Evolutionary conservation across 2,797 vertebrate genomes (phyloP), one percentile per base, ranked within the genome.

Genomic region (Tadarida brasiliensis): DNA sequence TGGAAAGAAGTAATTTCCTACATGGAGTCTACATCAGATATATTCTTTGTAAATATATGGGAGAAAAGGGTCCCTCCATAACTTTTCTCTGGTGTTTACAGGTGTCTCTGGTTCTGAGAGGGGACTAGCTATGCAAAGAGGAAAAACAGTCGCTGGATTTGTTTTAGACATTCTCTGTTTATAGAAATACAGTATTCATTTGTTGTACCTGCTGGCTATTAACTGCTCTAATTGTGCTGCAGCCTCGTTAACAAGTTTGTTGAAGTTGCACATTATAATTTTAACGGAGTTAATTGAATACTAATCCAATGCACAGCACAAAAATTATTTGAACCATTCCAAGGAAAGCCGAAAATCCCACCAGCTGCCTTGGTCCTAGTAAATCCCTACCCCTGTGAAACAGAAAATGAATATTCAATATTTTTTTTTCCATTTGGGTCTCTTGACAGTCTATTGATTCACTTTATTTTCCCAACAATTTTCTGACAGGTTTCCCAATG

Each of bases 391-490:
- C 81, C 97, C 97, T 98, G 98, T 98, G 98, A 98, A 99, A 98
- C 96, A 98, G 98, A 98, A 98, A 98, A 99, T 99, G 98, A 99
- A 98, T 99, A 99, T 98, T 99, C 98, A 98, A 94, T 98, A 94
- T 33, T 33, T 98, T 97, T 77, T 51, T 98, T 98, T 97, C 96
- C 96, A 96, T 98, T 98, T 98, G 96, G 97, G 95, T 97, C 98
- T 98, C 98, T 97, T 98, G 98, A 97, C 98, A 96, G 97, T 82
- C 98, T 99, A 99, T 99, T 97, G 98, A 99, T 99, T 99, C 96
- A 96, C 98, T 98, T 99, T 97, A 98, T 99, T 99, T 98, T 98
- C 98, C 98, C 98, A 99, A 99, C 98, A 98, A 99, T 98, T 98
- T 98, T 98, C 98, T 98, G 98, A 98, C 98, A 98, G 98, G 90